Percentiles rank a stretch among this genome's conserved stretches.
phyloP scores from a whole-genome alignment of 2,888 invertebrate genomes.

The Lingula anatina region DNA sequence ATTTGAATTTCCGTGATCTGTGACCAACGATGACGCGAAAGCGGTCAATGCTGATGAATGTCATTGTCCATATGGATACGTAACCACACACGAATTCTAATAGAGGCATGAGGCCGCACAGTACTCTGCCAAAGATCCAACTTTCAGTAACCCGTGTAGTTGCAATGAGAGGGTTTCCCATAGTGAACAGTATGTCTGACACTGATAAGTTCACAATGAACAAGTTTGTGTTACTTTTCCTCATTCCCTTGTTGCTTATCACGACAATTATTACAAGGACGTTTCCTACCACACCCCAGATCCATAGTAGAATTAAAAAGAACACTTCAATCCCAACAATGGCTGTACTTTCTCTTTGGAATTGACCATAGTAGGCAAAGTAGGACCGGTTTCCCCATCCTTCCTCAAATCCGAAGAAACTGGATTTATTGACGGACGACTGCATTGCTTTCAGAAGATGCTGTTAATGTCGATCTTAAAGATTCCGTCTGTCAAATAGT shows the following conservation, averaged over 20 bases:
- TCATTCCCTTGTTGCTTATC: constrained; percentile 10
- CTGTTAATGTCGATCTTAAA: too few relatives aligned
- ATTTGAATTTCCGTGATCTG: constrained; percentile 13
- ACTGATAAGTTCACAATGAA: constrained; percentile 31
- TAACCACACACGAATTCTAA: constrained; percentile 21
- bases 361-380: constrained; percentile 31
- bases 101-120: constrained; percentile 25
- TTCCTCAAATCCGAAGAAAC: constrained; percentile 19
- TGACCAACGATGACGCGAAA: constrained; percentile 21
- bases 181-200: constrained; percentile 24
- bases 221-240: constrained; percentile 22
- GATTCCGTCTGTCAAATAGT: too few relatives aligned
- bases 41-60: constrained; percentile 29
- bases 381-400: constrained; percentile 24
- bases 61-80: constrained; percentile 34
- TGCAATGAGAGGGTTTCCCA: constrained; percentile 25
- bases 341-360: constrained; percentile 19
- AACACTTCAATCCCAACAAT: constrained; percentile 17
- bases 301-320: constrained; percentile 14
- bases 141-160: constrained; percentile 22
- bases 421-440: too few relatives aligned
- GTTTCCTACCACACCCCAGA: constrained; percentile 21
- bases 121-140: constrained; percentile 27
- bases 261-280: constrained; percentile 17
- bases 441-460: too few relatives aligned